These are phyloP conservation scores for Macropus fuliginosus DNA, from an alignment of 2,797 vertebrate genomes.

Conservation along the genomic window DNA sequence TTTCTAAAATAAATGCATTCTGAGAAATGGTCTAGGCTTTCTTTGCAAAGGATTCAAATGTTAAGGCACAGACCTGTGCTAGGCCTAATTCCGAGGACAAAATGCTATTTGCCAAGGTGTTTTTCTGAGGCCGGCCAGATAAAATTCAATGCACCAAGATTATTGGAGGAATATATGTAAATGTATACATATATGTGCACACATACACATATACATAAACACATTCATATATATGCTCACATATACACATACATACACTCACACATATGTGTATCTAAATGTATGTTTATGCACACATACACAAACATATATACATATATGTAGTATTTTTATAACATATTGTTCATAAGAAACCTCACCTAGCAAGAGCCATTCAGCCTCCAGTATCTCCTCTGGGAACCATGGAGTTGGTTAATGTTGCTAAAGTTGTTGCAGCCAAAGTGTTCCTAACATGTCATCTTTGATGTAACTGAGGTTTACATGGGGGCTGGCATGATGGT, in stretches of 20 bases:
- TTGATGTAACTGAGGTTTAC: not conserved
- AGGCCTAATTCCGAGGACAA: not conserved
- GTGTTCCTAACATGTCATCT: not conserved
- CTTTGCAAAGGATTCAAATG: slow-evolving; percentile 8
- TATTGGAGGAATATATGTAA: not conserved
- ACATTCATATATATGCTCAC: too few relatives aligned
- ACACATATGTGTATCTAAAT: not conserved
- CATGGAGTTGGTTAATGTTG: too few relatives aligned
- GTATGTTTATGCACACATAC: not conserved
- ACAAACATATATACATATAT: not conserved
- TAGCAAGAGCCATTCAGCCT: not conserved
- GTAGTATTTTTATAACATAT: not conserved
- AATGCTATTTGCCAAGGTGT: not conserved
- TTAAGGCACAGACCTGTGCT: not conserved
- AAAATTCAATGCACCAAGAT: not conserved
- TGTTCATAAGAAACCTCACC: not conserved
- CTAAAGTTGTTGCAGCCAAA: not conserved
- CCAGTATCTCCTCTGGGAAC: too few relatives aligned
- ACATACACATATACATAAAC: too few relatives aligned
- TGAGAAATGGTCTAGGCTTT: slow-evolving; percentile 15
- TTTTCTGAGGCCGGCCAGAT: not conserved
- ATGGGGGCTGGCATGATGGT: not conserved
- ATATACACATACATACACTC: rapidly evolving
- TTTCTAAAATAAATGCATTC: slow-evolving; percentile 47
- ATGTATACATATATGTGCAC: not conserved